phyloP scores from a whole-genome alignment of 2,797 vertebrate genomes.

The Hoplostethus atlanticus region DNA sequence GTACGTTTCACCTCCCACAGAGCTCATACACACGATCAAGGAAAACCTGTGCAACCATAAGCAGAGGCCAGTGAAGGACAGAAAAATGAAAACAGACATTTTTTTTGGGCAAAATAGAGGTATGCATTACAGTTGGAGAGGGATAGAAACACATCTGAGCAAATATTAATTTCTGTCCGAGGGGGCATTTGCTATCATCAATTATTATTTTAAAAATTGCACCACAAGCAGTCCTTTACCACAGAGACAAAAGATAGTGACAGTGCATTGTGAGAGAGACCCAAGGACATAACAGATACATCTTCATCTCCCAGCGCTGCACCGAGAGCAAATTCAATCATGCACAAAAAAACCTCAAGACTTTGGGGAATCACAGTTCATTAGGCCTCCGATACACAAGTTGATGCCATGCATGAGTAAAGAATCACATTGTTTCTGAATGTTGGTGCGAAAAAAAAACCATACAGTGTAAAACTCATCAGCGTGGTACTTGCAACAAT shows the following conservation, averaged over 20 bases:
- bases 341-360: constrained; percentile 63
- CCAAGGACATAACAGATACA: background rate
- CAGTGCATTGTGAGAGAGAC: background rate
- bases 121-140: constrained; percentile 5
- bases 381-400: constrained; percentile 50
- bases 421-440: constrained; percentile 32
- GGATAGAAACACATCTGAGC: constrained; percentile 30
- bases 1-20: constrained; percentile 13
- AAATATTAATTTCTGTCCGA: constrained; percentile 12
- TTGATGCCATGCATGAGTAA: constrained; percentile 67
- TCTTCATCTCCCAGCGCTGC: constrained; percentile 22
- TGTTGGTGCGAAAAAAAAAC: constrained; percentile 5
- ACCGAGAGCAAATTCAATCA: constrained; percentile 65
- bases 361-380: constrained; percentile 42
- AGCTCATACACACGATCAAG: constrained; percentile 37
- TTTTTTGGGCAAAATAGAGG: constrained; percentile 6
- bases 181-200: constrained; percentile 24
- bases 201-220: constrained; percentile 4
- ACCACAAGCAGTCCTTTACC: constrained; percentile 22
- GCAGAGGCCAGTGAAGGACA: constrained; percentile 32
- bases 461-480: constrained; percentile 1
- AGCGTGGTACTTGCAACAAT: constrained; percentile 2
- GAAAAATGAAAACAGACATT: constrained; percentile 16
- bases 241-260: constrained; percentile 21
- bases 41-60: constrained; percentile 41